A percentile compares a stretch with the other conserved stretches of the same genome.
Evolutionary conservation across 2,888 invertebrate species (phyloP).

Genomic region (Drosophila neonasuta): DNA sequence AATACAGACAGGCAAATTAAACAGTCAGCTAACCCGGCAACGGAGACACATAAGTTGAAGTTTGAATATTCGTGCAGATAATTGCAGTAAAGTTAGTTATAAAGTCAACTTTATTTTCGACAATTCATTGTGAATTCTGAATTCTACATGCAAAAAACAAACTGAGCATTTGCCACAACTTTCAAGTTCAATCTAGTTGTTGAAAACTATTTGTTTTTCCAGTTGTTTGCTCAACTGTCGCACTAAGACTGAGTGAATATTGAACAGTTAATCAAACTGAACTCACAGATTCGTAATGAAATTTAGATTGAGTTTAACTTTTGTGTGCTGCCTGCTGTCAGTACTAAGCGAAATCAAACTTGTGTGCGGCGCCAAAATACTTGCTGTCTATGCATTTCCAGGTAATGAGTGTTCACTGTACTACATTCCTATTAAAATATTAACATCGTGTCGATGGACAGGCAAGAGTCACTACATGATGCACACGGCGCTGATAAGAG

Average conservation of each 20-base stretch:
- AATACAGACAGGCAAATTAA: background rate
- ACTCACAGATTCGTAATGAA: slow-evolving; percentile 36
- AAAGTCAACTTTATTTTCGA: background rate
- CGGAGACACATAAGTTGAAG: background rate
- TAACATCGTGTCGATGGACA: background rate
- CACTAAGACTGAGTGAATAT: slow-evolving; percentile 1
- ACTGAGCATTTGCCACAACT: slow-evolving; percentile 2
- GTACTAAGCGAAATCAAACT: slow-evolving; percentile 19
- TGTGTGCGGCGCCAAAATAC: slow-evolving; percentile 78
- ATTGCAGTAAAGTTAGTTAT: background rate
- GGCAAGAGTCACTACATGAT: slow-evolving; percentile 83
- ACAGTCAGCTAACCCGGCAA: background rate
- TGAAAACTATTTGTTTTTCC: background rate
- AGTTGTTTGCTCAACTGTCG: background rate
- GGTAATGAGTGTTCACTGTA: background rate
- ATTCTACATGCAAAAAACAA: background rate
- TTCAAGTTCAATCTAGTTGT: background rate
- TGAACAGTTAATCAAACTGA: background rate
- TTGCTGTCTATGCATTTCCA: slow-evolving; percentile 81
- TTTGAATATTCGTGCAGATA: slow-evolving; percentile 1
- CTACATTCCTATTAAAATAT: background rate
- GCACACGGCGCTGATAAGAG: slow-evolving; percentile 82
- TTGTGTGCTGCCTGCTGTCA: slow-evolving; percentile 32
- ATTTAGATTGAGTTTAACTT: slow-evolving; percentile 3
- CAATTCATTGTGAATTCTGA: slow-evolving; percentile 5